A percentile compares a stretch with the other conserved stretches of the same genome.
Conservation (phyloP, 64 coral and sea anemone genomes). For the Astreopora myriophthalma region DNA sequence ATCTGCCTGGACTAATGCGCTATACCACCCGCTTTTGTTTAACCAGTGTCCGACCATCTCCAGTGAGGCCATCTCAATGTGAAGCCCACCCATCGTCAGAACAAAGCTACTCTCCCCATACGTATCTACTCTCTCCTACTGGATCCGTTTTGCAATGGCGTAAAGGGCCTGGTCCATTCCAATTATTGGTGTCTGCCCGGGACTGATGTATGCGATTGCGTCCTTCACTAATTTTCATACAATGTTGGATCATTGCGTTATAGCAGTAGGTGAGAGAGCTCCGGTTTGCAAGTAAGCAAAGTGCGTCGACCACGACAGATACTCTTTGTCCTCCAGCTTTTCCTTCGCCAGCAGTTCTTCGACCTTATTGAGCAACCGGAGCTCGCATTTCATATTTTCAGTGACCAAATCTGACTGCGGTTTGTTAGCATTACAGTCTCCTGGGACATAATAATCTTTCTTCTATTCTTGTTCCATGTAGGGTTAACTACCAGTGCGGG, state of each 20-base stretch:
- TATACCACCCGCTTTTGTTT: not conserved
- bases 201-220: not conserved
- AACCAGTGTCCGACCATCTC: conserved; percentile 35
- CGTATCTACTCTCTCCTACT: conserved; percentile 8
- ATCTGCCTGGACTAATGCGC: not conserved
- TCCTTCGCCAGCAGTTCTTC: conserved; percentile 32
- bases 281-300: conserved; percentile 7
- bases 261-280: conserved; percentile 11
- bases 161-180: conserved; percentile 18
- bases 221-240: conserved; percentile 22
- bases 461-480: conserved; percentile 4
- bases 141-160: conserved; percentile 23
- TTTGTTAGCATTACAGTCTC: not conserved
- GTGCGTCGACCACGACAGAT: conserved; percentile 29
- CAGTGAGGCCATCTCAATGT: conserved; percentile 20
- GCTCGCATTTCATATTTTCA: conserved; percentile 38
- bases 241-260: conserved; percentile 34
- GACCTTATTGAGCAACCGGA: conserved; percentile 27
- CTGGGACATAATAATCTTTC: conserved; percentile 22
- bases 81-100: conserved; percentile 6
- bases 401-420: conserved; percentile 28
- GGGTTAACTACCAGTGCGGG: conserved; percentile 8
- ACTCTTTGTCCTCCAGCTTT: not conserved
- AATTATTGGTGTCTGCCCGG: not conserved
- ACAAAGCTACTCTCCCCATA: not conserved